Evolutionary conservation across 2,888 invertebrate genomes (phyloP).

Genomic region (Leptopilina myrica): DNA sequence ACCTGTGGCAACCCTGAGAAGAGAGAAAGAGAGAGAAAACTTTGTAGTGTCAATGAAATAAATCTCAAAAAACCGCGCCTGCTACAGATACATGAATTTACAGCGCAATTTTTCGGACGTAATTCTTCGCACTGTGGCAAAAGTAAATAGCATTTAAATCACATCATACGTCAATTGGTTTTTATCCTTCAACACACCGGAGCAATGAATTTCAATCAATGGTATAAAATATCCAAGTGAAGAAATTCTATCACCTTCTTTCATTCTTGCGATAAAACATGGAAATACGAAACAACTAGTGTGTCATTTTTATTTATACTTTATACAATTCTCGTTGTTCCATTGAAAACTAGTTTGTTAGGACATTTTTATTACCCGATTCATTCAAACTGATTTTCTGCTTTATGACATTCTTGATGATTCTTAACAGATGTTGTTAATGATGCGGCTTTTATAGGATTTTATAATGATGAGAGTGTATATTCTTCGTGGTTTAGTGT

Average conservation of each 20-base stretch:
- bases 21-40: too few relatives aligned
- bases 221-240: neutral
- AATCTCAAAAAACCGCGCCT: constrained; percentile 16
- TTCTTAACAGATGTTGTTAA: constrained; percentile 23
- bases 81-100: neutral
- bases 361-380: neutral
- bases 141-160: neutral
- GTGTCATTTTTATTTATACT: constrained; percentile 17
- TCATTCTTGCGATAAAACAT: neutral
- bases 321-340: neutral
- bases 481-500: neutral
- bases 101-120: neutral
- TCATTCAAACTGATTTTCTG: constrained; percentile 9
- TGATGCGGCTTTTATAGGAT: neutral
- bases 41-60: constrained; percentile 16
- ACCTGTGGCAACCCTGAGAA: too few relatives aligned
- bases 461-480: neutral
- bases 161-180: neutral
- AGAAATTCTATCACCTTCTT: neutral
- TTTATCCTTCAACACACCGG: constrained; percentile 3
- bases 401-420: constrained; percentile 32
- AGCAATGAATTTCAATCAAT: constrained; percentile 28
- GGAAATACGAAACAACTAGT: neutral
- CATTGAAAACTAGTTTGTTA: constrained; percentile 1
- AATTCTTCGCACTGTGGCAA: neutral